Base-by-base conservation (phyloP, 2,113 vertebrate genomes). In the Pipa parva region DNA sequence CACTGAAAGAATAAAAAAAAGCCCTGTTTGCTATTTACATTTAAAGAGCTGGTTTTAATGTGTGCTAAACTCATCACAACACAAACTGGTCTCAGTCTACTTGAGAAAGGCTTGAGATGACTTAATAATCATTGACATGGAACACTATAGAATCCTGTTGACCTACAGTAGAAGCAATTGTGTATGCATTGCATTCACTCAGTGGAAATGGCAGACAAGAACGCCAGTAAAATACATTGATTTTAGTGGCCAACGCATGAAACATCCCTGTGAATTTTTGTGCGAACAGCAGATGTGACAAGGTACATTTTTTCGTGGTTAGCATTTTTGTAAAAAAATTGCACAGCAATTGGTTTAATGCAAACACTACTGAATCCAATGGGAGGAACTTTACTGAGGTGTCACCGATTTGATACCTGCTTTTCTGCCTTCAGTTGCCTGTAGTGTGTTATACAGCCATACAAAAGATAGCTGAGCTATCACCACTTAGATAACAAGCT, bases 161-260 rank as follows among this genome's bases (percentile, higher is more conserved):
- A 68, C 69, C 61, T 54, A 82, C 75, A 80, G 72, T 84, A 69
- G n/a, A 63, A 36, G 33, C 18, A 63, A 29, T 42, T 70, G 72
- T 63, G 24, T 50, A 50, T 9, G 31, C 31, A 50, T 55, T 5
- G 63, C 55, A 15, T 27, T 27, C 71, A 64, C 22, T 55, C 46
- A 68, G 63, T 28, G n/a, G n/a, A n/a, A n/a, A n/a, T n/a, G n/a
- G n/a, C n/a, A n/a, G n/a, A n/a, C n/a, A n/a, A n/a, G n/a, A n/a
- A n/a, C n/a, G n/a, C n/a, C n/a, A n/a, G n/a, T n/a, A n/a, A n/a
- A n/a, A n/a, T n/a, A n/a, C n/a, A n/a, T n/a, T n/a, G n/a, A n/a
- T n/a, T n/a, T n/a, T n/a, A n/a, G n/a, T n/a, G n/a, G n/a, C n/a
- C n/a, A n/a, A n/a, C n/a, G n/a, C n/a, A n/a, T n/a, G n/a, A n/a